These are phyloP conservation scores for Carlito syrichta DNA, from an alignment of 2,113 vertebrate genomes.

Conservation along the genomic window DNA sequence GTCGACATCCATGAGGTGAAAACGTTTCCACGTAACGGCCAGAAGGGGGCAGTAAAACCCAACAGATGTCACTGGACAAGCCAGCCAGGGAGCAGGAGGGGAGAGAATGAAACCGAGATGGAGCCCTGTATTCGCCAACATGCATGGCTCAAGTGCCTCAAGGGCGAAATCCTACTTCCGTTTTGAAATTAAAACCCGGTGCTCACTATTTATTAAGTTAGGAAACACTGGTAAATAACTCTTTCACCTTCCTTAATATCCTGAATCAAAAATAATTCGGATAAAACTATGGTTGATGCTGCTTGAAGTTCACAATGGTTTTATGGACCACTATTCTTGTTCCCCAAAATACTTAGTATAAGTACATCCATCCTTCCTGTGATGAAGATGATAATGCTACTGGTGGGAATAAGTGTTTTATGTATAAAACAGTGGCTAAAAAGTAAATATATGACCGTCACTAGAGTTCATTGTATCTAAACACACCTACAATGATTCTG, in stretches of 20 bases:
- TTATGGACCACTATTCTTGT: background rate
- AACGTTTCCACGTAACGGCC: slow-evolving; percentile 60
- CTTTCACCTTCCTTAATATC: background rate
- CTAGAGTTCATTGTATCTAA: background rate
- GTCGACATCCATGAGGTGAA: slow-evolving; percentile 12
- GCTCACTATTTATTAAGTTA: background rate
- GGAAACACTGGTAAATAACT: background rate
- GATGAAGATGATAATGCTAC: background rate
- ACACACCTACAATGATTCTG: background rate
- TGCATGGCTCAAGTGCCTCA: background rate
- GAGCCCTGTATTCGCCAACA: slow-evolving; percentile 64
- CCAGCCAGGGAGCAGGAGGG: background rate
- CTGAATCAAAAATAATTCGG: background rate
- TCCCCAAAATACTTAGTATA: background rate
- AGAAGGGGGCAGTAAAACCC: slow-evolving; percentile 76
- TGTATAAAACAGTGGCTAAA: background rate
- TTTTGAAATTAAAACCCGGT: background rate
- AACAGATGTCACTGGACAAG: slow-evolving; percentile 62
- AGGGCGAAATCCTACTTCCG: background rate
- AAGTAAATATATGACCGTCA: background rate
- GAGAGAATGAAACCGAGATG: slow-evolving; percentile 38
- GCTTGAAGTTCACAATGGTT: background rate
- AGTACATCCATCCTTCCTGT: background rate
- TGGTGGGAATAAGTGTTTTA: background rate
- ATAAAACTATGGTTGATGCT: background rate